phyloP scores from a whole-genome alignment of 2,797 vertebrate species.

The Chloroceryle inda region DNA sequence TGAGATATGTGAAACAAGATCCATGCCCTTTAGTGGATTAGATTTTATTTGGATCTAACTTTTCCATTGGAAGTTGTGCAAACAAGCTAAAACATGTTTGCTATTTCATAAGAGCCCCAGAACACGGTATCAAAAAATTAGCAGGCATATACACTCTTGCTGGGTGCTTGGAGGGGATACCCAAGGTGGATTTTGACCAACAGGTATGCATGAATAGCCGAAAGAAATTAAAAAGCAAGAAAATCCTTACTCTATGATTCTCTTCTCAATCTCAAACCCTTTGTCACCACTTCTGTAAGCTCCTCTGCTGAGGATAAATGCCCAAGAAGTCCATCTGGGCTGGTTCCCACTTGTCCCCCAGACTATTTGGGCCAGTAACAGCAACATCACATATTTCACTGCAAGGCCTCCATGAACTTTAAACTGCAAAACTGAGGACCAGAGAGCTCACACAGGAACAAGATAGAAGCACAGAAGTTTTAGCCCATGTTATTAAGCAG shows the following conservation, averaged over 20 bases:
- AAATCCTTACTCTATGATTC: not conserved
- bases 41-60: not conserved
- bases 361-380: not conserved
- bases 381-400: not conserved
- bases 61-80: not conserved
- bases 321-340: not conserved
- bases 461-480: not conserved
- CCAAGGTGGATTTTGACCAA: not conserved
- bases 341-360: not conserved
- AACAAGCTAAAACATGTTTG: not conserved
- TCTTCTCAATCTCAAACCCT: not conserved
- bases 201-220: not conserved
- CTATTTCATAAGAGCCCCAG: not conserved
- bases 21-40: not conserved
- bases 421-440: not conserved
- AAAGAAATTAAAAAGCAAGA: not conserved
- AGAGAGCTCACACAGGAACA: not conserved
- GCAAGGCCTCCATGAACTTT: not conserved
- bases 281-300: not conserved
- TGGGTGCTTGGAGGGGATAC: not conserved
- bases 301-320: not conserved
- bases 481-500: not conserved
- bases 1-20: not conserved
- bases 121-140: not conserved
- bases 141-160: rapidly evolving